phyloP scores from a whole-genome alignment of 2,113 vertebrate species.

The Puma concolor region DNA sequence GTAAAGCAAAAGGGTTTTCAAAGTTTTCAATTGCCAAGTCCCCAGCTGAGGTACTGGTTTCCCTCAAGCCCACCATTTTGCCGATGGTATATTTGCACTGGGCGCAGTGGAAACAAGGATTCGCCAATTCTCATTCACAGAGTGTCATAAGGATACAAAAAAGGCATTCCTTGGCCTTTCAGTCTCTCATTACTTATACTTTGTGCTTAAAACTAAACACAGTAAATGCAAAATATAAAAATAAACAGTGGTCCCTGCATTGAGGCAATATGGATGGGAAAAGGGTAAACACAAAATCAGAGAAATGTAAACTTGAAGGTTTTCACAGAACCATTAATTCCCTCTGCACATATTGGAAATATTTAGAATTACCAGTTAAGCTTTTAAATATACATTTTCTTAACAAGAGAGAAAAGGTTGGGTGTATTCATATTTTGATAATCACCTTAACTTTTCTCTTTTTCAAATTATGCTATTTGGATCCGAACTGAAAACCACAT shows the following conservation, averaged over 20 bases:
- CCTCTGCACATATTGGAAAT: not conserved
- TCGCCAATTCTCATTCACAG: constrained; percentile 49
- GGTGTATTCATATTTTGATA: constrained; percentile 39
- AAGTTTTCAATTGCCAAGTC: constrained; percentile 67
- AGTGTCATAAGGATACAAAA: not conserved
- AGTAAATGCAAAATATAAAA: constrained; percentile 52
- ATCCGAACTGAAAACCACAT: constrained; percentile 39
- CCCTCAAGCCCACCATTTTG: not conserved
- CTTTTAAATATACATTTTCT: constrained; percentile 64
- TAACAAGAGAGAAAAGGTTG: constrained; percentile 28
- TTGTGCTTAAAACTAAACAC: constrained; percentile 49
- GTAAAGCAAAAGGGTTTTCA: constrained; percentile 61
- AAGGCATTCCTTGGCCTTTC: not conserved
- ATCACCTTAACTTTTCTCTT: constrained; percentile 49
- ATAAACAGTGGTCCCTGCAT: not conserved
- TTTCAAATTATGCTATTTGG: constrained; percentile 46
- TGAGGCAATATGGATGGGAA: not conserved
- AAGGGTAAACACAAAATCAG: constrained; percentile 8
- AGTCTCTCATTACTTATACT: constrained; percentile 18
- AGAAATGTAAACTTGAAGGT: constrained; percentile 36
- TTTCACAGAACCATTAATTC: constrained; percentile 61
- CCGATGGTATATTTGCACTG: constrained; percentile 42
- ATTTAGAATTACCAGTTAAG: constrained; percentile 44
- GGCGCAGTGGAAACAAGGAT: not conserved
- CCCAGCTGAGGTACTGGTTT: constrained; percentile 53